phyloP scores from a whole-genome alignment of 1,140 invertebrate species.

The Heliconius melpomene region DNA sequence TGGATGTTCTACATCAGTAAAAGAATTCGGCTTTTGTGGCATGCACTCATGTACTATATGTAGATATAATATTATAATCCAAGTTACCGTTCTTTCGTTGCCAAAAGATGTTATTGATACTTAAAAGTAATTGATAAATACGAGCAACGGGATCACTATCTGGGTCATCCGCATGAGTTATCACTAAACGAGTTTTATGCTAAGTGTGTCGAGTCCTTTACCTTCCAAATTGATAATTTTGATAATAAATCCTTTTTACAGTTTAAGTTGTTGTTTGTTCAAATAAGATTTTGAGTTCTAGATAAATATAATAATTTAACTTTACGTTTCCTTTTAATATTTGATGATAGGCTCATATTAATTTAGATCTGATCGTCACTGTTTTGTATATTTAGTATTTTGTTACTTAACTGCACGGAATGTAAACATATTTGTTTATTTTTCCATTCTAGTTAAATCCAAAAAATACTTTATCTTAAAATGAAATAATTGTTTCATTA shows the following conservation, averaged over 20 bases:
- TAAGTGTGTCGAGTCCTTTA: slow-evolving; percentile 24
- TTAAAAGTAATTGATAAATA: slow-evolving; percentile 32
- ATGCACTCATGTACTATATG: not conserved
- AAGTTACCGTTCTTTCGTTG: slow-evolving; percentile 21
- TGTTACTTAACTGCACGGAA: not conserved
- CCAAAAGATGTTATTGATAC: slow-evolving; percentile 31
- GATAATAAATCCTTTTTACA: not conserved
- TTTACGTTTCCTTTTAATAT: no score
- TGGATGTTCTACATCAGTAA: no score
- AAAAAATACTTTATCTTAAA: not conserved
- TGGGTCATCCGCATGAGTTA: slow-evolving; percentile 37
- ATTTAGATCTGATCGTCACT: not conserved
- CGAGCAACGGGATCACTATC: slow-evolving; percentile 26
- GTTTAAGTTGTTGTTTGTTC: not conserved
- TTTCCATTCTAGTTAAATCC: not conserved
- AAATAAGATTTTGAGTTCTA: not conserved
- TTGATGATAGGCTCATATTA: not conserved
- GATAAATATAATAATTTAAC: not conserved
- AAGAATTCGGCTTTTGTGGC: no score
- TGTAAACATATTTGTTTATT: not conserved
- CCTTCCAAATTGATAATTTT: slow-evolving; percentile 6
- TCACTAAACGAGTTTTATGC: slow-evolving; percentile 21
- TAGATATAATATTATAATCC: not conserved
- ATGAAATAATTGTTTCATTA: not conserved
- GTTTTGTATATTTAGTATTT: not conserved